A percentile compares a stretch with the other conserved stretches of the same genome.
Evolutionary conservation across 2,113 vertebrate species (phyloP).

Genomic region (Halichoeres trimaculatus): DNA sequence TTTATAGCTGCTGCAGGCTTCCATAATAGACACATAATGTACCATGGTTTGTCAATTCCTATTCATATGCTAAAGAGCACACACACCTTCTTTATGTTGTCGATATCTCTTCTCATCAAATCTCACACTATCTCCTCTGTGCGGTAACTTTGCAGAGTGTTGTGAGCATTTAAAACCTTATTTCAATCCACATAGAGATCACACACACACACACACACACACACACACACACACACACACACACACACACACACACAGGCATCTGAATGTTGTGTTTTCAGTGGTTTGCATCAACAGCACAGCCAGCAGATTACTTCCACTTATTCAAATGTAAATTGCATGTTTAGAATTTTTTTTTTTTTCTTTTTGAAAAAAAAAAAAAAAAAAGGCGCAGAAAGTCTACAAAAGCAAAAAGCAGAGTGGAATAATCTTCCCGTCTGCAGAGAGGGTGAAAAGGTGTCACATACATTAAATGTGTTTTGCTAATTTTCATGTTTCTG

Average conservation of each 20-base stretch:
- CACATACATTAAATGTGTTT: not conserved
- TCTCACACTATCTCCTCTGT: not conserved
- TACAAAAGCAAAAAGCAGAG: slow-evolving; percentile 30
- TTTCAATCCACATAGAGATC: slow-evolving; percentile 19
- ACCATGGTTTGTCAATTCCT: slow-evolving; percentile 23
- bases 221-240: slow-evolving; percentile 13
- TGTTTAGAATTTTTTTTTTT: slow-evolving; percentile 30
- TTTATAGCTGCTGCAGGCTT: slow-evolving; percentile 29
- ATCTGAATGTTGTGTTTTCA: slow-evolving; percentile 12
- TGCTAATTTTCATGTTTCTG: no score
- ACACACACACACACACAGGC: slow-evolving; percentile 6
- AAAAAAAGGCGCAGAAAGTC: slow-evolving; percentile 7
- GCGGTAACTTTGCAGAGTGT: not conserved
- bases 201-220: slow-evolving; percentile 11
- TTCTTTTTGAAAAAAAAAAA: slow-evolving; percentile 14
- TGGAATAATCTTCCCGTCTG: slow-evolving; percentile 28
- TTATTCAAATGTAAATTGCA: slow-evolving; percentile 55
- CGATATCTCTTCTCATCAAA: slow-evolving; percentile 34
- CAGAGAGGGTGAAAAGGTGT: slow-evolving; percentile 34
- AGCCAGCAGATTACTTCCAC: slow-evolving; percentile 26
- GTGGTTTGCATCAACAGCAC: slow-evolving; percentile 18
- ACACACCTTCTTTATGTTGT: slow-evolving; percentile 25
- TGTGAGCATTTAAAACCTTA: slow-evolving; percentile 11
- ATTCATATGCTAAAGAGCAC: slow-evolving; percentile 49
- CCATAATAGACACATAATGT: slow-evolving; percentile 36